Evolutionary conservation across 2,797 vertebrate species (phyloP).

Genomic region (Sibirionetta formosa): DNA sequence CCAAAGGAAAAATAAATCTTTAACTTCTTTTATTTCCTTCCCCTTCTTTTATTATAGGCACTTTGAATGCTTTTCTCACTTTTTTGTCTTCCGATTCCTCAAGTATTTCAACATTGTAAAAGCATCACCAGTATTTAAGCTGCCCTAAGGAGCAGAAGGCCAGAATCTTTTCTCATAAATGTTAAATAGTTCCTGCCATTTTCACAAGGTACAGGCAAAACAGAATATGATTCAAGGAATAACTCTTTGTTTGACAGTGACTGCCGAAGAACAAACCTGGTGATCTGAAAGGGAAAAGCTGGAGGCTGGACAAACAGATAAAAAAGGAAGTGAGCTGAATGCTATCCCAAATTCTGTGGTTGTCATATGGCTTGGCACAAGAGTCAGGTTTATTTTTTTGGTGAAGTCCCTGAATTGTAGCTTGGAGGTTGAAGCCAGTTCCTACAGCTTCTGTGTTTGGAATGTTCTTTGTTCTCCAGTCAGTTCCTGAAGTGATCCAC

Average conservation of each 20-base stretch:
- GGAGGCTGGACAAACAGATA: conserved; percentile 21
- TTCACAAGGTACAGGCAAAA: background rate
- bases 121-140: background rate
- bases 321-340: conserved; percentile 38
- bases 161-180: background rate
- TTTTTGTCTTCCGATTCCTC: background rate
- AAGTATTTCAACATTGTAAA: background rate
- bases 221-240: background rate
- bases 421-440: conserved; percentile 30
- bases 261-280: background rate
- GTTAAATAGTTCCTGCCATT: background rate
- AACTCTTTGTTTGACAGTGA: background rate
- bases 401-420: conserved; percentile 12
- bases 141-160: background rate
- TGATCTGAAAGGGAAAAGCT: conserved; percentile 10
- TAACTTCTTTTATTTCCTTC: conserved; percentile 14
- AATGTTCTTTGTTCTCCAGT: conserved; percentile 59
- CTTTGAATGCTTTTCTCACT: conserved; percentile 31
- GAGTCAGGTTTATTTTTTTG: conserved; percentile 15
- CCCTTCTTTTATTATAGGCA: background rate
- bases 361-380: conserved; percentile 46
- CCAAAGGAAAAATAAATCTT: conserved; percentile 28
- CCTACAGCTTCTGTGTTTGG: conserved; percentile 17
- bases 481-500: conserved; percentile 18
- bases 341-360: conserved; percentile 43